phyloP scores from a whole-genome alignment of 2,113 vertebrate genomes.

The Zosterops borbonicus region DNA sequence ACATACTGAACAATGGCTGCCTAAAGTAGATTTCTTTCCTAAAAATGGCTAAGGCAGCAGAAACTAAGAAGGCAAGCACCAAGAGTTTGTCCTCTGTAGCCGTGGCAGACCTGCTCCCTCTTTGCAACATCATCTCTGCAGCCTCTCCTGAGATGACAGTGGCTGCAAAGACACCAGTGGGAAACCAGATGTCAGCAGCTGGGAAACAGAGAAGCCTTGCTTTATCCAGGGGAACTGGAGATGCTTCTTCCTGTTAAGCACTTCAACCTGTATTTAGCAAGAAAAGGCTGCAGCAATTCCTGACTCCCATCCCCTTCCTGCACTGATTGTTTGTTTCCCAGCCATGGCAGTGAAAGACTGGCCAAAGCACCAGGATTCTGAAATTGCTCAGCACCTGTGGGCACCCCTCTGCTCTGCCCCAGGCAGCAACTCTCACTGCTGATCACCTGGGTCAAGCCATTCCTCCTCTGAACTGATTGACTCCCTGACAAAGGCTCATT shows the following conservation, averaged over 20 bases:
- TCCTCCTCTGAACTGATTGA: neutral
- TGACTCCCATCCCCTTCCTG: neutral
- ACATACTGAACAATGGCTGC: neutral
- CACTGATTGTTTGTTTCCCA: neutral
- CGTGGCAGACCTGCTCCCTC: neutral
- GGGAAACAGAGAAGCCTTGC: neutral
- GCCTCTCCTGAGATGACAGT: neutral
- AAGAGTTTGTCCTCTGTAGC: neutral
- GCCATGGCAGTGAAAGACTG: neutral
- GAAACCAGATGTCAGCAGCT: neutral
- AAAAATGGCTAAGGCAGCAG: slow-evolving; percentile 5
- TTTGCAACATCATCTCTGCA: neutral
- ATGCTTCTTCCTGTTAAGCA: neutral
- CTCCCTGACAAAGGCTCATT: slow-evolving; percentile 1
- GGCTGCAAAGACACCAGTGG: neutral
- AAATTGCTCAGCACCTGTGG: neutral
- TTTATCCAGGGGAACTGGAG: neutral
- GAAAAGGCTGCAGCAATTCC: neutral
- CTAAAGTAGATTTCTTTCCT: neutral
- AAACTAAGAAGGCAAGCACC: neutral
- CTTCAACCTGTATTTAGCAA: neutral
- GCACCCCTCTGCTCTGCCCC: neutral
- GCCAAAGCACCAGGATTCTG: accelerated
- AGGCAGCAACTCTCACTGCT: neutral
- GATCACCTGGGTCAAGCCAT: neutral